These are phyloP conservation scores for Melipona beecheii DNA, from an alignment of 2,888 invertebrate species.

Conservation along the genomic window DNA sequence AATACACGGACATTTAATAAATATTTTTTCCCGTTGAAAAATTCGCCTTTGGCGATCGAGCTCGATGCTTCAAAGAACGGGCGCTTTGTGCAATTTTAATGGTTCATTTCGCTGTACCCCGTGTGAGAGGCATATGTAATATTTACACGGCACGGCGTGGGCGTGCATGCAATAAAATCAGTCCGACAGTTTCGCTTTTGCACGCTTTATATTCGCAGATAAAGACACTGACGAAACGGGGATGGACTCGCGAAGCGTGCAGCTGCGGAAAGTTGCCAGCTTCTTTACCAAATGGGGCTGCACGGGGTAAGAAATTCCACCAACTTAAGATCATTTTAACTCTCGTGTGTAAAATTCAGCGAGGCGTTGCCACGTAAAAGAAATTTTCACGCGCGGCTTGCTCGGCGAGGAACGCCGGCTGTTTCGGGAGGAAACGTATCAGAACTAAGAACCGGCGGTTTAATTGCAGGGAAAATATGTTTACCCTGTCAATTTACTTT, in stretches of 20 bases:
- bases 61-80: not conserved
- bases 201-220: conserved; percentile 39
- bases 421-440: not conserved
- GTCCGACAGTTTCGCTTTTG: conserved; percentile 34
- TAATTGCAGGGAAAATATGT: not conserved
- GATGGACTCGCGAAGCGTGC: conserved; percentile 61
- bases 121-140: conserved; percentile 15
- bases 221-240: conserved; percentile 57
- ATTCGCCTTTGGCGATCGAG: not conserved
- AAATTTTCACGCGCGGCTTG: conserved; percentile 19
- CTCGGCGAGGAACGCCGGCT: not conserved
- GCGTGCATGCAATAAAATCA: conserved; percentile 38
- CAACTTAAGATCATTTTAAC: conserved; percentile 34
- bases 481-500: not conserved
- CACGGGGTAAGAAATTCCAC: conserved; percentile 17
- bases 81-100: conserved; percentile 9
- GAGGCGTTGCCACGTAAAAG: conserved; percentile 10
- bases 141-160: conserved; percentile 8
- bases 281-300: conserved; percentile 48
- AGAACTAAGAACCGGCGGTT: not conserved
- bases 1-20: not conserved
- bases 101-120: not conserved
- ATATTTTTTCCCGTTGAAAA: not conserved
- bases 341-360: conserved; percentile 29
- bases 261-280: conserved; percentile 55